These are phyloP conservation scores for Saturnia pavonia DNA, from an alignment of 2,888 invertebrate genomes.

Conservation along the genomic window DNA sequence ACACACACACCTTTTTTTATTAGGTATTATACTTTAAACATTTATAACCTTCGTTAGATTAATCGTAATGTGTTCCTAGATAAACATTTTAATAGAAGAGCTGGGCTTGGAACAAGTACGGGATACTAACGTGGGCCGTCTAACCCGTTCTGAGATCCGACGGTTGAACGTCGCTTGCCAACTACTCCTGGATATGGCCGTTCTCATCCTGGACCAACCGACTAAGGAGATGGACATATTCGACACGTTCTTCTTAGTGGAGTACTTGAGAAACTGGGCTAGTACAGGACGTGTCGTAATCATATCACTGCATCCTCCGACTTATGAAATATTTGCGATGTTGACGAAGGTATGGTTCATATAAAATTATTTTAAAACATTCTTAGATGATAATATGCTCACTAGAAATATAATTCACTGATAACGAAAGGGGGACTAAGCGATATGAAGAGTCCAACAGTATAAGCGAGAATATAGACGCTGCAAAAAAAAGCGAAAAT, in stretches of 20 bases:
- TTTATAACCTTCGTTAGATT: background rate
- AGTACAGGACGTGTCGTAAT: conserved; percentile 91
- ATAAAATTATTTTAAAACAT: background rate
- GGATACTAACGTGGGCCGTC: conserved; percentile 90
- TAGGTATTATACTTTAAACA: too few relatives aligned
- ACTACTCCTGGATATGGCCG: conserved; percentile 91
- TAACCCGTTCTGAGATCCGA: conserved; percentile 94
- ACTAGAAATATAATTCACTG: too few relatives aligned
- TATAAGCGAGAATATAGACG: too few relatives aligned
- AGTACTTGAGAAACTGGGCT: conserved; percentile 96
- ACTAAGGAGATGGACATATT: conserved; percentile 96
- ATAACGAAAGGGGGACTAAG: too few relatives aligned
- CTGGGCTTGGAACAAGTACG: conserved; percentile 94
- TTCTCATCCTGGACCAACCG: conserved; percentile 94
- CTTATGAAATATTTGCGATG: conserved; percentile 98
- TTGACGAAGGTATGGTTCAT: conserved; percentile 83
- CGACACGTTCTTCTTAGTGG: conserved; percentile 96
- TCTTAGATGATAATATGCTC: too few relatives aligned
- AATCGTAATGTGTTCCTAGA: conserved; percentile 75
- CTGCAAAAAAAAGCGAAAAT: too few relatives aligned
- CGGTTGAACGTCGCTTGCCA: conserved; percentile 95
- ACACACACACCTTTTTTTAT: too few relatives aligned
- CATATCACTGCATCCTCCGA: conserved; percentile 95
- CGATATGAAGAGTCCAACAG: too few relatives aligned
- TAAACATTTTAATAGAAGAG: conserved; percentile 94